Evolutionary conservation across 2,888 invertebrate genomes (phyloP).

Genomic region (Leptodirus hochenwartii): DNA sequence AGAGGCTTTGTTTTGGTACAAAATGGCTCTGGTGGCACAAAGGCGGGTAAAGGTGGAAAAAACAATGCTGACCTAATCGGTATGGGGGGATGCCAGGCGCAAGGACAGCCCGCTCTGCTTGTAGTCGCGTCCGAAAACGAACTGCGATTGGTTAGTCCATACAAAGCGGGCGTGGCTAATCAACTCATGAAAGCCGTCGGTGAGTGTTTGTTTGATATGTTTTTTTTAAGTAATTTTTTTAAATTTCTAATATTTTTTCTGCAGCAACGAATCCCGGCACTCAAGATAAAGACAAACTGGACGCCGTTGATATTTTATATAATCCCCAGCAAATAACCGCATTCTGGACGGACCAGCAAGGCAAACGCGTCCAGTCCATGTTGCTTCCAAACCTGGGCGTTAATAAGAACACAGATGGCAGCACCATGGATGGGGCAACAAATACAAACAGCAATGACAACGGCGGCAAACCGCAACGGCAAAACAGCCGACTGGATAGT

Average conservation of each 20-base stretch:
- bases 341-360: constrained; percentile 30
- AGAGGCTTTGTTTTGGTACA: constrained; percentile 42
- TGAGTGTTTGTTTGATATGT: constrained; percentile 18
- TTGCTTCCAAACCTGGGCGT: constrained; percentile 16
- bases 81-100: constrained; percentile 37
- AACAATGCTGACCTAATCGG: no score
- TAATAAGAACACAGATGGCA: constrained; percentile 11
- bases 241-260: constrained; percentile 16
- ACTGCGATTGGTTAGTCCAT: constrained; percentile 41
- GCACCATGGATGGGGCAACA: no score
- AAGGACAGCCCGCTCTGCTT: constrained; percentile 33
- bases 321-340: constrained; percentile 20
- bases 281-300: constrained; percentile 37
- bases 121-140: constrained; percentile 45
- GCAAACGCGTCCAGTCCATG: constrained; percentile 27
- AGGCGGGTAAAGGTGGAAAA: no score
- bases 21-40: no score
- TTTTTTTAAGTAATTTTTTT: not conserved
- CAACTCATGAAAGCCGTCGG: constrained; percentile 18
- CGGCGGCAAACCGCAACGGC: constrained; percentile 5
- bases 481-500: constrained; percentile 9
- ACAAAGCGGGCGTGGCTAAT: constrained; percentile 31
- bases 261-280: constrained; percentile 20
- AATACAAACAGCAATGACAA: no score
- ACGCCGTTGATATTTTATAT: constrained; percentile 33